Conservation (phyloP, 2,888 invertebrate genomes). For the Drosophila robusta region DNA sequence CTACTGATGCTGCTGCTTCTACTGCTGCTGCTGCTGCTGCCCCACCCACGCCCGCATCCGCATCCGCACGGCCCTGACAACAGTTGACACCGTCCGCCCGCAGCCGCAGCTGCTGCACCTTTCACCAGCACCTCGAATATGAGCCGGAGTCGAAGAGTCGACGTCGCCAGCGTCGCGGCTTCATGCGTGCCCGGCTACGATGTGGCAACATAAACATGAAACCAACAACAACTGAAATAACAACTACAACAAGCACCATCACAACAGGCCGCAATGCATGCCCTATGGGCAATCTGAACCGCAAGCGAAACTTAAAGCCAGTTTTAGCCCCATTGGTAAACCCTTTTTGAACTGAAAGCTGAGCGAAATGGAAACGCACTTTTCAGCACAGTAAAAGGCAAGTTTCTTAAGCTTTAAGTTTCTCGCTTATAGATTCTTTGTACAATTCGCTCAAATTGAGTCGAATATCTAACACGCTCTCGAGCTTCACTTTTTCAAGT, state of each 20-base stretch:
- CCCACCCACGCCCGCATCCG: conserved; percentile 11
- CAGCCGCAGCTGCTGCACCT: conserved; percentile 40
- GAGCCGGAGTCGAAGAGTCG: conserved; percentile 38
- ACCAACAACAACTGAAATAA: conserved; percentile 47
- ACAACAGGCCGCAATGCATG: conserved; percentile 13
- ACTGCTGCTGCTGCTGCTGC: neutral
- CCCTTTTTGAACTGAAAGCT: neutral
- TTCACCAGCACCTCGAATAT: conserved; percentile 47
- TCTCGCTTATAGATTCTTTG: neutral
- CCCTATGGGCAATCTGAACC: conserved; percentile 43
- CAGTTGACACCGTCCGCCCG: conserved; percentile 63
- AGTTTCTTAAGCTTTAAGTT: neutral
- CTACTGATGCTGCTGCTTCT: conserved; percentile 4
- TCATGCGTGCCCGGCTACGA: conserved; percentile 69
- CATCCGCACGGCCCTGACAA: conserved; percentile 58
- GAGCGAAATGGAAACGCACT: neutral
- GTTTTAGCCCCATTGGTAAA: neutral
- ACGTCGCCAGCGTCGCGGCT: conserved; percentile 42
- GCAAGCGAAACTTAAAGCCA: conserved; percentile 1
- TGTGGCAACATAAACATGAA: conserved; percentile 79
- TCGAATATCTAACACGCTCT: neutral
- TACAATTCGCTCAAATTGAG: too few relatives aligned
- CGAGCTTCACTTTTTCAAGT: neutral
- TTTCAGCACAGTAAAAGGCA: neutral
- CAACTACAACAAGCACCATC: conserved; percentile 29